A percentile compares a stretch with the other conserved stretches of the same genome.
phyloP scores from a whole-genome alignment of 2,797 vertebrate species.

The Chlorospingus flavigularis region DNA sequence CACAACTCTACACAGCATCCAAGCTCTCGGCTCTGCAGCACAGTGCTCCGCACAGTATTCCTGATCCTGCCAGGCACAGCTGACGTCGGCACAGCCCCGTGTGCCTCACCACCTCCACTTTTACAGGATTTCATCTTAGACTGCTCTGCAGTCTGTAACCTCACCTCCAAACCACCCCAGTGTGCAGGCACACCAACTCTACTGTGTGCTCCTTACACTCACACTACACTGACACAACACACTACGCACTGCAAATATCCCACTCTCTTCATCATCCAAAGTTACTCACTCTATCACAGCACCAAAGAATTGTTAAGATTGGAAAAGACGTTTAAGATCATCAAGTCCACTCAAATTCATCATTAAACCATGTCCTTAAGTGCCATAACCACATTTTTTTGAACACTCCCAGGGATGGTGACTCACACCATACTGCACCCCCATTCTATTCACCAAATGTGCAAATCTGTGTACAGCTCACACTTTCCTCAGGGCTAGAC shows the following conservation, averaged over 20 bases:
- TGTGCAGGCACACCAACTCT: background rate
- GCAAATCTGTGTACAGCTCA: background rate
- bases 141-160: background rate
- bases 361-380: background rate
- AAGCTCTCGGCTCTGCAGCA: background rate
- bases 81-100: fast-evolving
- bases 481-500: background rate
- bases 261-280: background rate
- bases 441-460: background rate
- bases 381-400: background rate
- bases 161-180: background rate
- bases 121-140: background rate
- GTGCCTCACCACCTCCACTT: background rate
- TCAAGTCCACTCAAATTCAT: background rate
- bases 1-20: fast-evolving
- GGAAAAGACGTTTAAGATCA: background rate
- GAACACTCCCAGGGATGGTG: background rate
- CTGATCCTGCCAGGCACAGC: background rate
- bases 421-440: background rate
- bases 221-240: background rate
- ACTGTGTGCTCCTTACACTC: background rate
- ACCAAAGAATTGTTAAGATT: fast-evolving
- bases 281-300: background rate
- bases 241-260: background rate
- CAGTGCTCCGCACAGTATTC: background rate